A percentile compares a stretch with the other conserved stretches of the same genome.
Evolutionary conservation across 2,113 vertebrate genomes (phyloP).

Genomic region (Colius striatus): DNA sequence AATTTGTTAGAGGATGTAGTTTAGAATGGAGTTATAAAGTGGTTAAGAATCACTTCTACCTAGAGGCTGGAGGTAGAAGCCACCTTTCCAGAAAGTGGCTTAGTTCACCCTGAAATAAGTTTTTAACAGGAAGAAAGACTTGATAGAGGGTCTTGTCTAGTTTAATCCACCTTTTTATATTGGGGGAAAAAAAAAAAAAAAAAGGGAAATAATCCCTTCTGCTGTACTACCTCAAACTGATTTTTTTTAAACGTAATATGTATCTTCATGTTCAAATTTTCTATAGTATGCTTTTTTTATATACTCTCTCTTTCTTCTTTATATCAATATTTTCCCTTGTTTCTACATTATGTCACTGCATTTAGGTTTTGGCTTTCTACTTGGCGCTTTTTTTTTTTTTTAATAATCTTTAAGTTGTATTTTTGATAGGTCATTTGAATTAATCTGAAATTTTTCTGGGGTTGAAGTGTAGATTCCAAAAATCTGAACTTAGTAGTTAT

Average conservation of each 20-base stretch:
- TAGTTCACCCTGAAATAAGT: background rate
- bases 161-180: constrained; percentile 41
- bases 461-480: background rate
- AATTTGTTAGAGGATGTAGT: background rate
- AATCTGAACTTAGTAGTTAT: background rate
- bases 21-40: background rate
- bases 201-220: constrained; percentile 37
- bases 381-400: background rate
- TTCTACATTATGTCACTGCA: background rate
- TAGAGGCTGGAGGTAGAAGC: background rate
- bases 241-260: background rate
- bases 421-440: background rate
- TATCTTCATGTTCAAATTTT: background rate
- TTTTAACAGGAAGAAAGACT: background rate
- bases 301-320: too few relatives aligned
- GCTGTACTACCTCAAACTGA: background rate
- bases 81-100: background rate
- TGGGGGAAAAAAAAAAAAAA: background rate
- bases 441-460: background rate
- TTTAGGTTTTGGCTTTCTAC: background rate
- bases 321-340: background rate
- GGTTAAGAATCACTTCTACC: background rate
- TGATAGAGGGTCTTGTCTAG: background rate
- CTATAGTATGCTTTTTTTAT: background rate
- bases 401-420: background rate